phyloP scores from a whole-genome alignment of 1,140 invertebrate species.

The Anastrepha ludens region DNA sequence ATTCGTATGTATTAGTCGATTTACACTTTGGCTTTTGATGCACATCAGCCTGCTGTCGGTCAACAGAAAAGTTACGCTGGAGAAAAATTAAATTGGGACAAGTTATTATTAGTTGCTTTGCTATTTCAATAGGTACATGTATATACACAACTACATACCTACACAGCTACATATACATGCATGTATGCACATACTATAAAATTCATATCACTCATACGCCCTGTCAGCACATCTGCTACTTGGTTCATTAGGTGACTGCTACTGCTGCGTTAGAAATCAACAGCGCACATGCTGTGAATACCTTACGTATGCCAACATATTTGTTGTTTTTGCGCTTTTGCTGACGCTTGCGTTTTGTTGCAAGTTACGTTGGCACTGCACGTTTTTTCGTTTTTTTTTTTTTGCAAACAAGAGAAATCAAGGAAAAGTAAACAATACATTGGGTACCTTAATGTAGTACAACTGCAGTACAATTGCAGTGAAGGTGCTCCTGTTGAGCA shows the following conservation, averaged over 20 bases:
- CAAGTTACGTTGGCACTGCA: not conserved
- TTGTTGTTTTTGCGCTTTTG: not conserved
- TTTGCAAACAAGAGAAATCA: not conserved
- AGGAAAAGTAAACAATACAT: not conserved
- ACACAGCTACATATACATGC: not conserved
- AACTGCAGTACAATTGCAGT: not conserved
- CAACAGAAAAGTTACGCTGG: not conserved
- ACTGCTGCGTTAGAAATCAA: not conserved
- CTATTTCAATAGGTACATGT: not conserved
- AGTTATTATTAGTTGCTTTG: constrained; percentile 3
- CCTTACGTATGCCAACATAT: not conserved
- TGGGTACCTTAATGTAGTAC: not conserved
- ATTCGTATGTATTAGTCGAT: too few species aligned
- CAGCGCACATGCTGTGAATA: not conserved
- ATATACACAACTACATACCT: too few species aligned
- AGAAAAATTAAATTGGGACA: not conserved
- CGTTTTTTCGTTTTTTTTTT: not conserved
- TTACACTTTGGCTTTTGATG: not conserved
- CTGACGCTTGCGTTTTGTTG: not conserved
- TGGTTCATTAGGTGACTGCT: constrained; percentile 25
- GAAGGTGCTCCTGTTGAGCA: not conserved
- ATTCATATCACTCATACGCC: constrained; percentile 17
- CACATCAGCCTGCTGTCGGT: not conserved
- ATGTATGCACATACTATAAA: not conserved
- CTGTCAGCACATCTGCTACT: not conserved